Percentiles rank a stretch among this genome's conserved stretches.
phyloP scores from a whole-genome alignment of 1,140 invertebrate species.

The Thaumatotibia leucotreta region DNA sequence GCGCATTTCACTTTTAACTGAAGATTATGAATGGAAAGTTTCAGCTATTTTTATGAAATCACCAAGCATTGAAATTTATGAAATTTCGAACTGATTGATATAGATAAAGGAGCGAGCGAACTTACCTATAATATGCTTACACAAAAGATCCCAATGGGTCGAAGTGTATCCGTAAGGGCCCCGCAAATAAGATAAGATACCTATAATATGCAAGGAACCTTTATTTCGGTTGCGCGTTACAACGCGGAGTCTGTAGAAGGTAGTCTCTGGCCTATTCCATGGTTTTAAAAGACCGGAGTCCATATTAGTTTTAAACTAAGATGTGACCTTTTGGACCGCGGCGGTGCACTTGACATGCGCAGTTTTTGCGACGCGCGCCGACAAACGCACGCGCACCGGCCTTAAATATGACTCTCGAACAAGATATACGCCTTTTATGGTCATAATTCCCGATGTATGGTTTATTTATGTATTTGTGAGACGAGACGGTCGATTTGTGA shows the following conservation, averaged over 20 bases:
- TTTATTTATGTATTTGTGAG: neutral
- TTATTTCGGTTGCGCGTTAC: no score
- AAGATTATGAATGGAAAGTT: no score
- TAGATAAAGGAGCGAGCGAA: no score
- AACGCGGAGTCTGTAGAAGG: neutral
- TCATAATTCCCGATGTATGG: neutral
- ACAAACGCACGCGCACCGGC: neutral
- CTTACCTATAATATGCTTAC: no score
- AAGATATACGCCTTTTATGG: slow-evolving; percentile 1
- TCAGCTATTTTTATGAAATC: no score
- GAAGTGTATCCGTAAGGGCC: no score
- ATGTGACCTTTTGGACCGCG: neutral
- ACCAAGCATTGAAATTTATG: no score
- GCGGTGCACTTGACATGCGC: neutral
- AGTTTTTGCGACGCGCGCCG: neutral
- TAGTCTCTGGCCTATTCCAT: neutral
- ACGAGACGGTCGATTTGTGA: neutral
- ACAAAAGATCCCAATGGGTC: no score
- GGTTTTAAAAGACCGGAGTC: neutral
- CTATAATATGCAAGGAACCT: no score
- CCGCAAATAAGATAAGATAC: no score
- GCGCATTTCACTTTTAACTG: no score
- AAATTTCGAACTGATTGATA: no score
- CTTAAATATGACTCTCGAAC: neutral
- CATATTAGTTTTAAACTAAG: neutral